Conservation (phyloP, 2,113 vertebrate genomes). For the Puntigrus tetrazona region DNA sequence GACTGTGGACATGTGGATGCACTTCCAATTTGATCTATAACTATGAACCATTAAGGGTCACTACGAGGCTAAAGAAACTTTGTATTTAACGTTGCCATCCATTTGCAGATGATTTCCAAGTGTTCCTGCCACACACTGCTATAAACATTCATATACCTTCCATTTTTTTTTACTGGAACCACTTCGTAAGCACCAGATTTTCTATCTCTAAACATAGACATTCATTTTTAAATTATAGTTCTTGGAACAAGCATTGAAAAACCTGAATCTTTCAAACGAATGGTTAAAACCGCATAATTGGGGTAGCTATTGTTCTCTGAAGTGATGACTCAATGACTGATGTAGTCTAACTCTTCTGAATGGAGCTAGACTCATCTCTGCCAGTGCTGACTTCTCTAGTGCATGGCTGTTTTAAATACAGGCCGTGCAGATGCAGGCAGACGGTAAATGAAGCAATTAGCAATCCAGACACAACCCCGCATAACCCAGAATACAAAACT, state of each 20-base stretch:
- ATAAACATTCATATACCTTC: background rate
- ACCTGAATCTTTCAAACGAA: background rate
- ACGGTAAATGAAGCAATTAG: slow-evolving; percentile 31
- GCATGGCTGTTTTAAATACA: background rate
- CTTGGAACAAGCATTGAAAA: slow-evolving; percentile 24
- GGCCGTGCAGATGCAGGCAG: background rate
- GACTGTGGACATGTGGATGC: background rate
- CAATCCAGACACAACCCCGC: slow-evolving; percentile 23
- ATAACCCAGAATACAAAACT: slow-evolving; percentile 9
- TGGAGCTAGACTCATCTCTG: background rate
- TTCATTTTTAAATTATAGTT: slow-evolving; percentile 2
- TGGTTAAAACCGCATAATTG: slow-evolving; percentile 24
- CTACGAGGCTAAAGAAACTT: background rate
- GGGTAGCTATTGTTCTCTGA: slow-evolving; percentile 23
- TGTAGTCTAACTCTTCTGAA: slow-evolving; percentile 11
- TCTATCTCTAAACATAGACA: background rate
- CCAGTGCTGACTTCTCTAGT: background rate
- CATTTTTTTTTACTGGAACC: slow-evolving; percentile 1
- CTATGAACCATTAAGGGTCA: background rate
- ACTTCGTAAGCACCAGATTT: background rate
- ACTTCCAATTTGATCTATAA: background rate
- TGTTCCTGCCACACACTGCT: background rate
- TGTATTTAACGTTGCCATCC: background rate
- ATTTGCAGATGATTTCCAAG: background rate
- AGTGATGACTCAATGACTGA: slow-evolving; percentile 24